Percentiles rank a stretch among this genome's conserved stretches.
These are phyloP conservation scores for Enteromius radiatus DNA, from an alignment of 2,797 vertebrate species.

Conservation along the genomic window DNA sequence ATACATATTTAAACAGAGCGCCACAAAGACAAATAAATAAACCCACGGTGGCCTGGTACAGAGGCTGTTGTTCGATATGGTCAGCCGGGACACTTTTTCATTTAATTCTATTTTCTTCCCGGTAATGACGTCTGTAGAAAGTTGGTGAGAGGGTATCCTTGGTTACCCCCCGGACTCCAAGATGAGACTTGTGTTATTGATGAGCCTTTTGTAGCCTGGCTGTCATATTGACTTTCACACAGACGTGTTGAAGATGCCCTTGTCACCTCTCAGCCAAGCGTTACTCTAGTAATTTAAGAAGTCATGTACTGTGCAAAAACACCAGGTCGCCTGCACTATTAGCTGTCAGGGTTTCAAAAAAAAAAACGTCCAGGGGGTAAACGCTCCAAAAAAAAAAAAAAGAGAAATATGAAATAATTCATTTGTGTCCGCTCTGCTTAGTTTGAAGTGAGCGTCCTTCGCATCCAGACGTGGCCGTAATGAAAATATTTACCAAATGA, in stretches of 20 bases:
- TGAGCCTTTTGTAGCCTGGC: conserved; percentile 47
- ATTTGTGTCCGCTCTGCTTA: conserved; percentile 57
- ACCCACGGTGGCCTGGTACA: conserved; percentile 50
- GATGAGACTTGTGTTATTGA: conserved; percentile 50
- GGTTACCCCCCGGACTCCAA: conserved; percentile 14
- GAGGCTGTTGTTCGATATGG: conserved; percentile 39
- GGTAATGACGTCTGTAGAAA: conserved; percentile 39
- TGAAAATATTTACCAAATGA: conserved; percentile 64
- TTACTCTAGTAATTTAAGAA: conserved; percentile 55
- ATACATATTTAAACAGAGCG: conserved; percentile 9
- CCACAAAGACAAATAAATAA: conserved; percentile 50
- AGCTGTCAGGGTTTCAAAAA: conserved; percentile 48
- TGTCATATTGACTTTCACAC: conserved; percentile 56
- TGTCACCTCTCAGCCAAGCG: conserved; percentile 46
- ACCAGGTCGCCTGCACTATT: conserved; percentile 25
- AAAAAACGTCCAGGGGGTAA: conserved; percentile 59
- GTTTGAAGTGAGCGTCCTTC: conserved; percentile 54
- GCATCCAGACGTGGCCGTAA: conserved; percentile 51
- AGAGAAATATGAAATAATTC: conserved; percentile 58
- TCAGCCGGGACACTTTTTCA: conserved; percentile 40
- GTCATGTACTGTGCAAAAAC: conserved; percentile 47
- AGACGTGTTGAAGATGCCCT: conserved; percentile 42
- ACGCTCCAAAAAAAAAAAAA: conserved; percentile 17
- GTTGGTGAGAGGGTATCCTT: conserved; percentile 22
- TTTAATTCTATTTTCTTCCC: no score